Evolutionary conservation across 2,888 invertebrate species (phyloP), one percentile per base, ranked within the genome.

Genomic region (Fragum sueziense): DNA sequence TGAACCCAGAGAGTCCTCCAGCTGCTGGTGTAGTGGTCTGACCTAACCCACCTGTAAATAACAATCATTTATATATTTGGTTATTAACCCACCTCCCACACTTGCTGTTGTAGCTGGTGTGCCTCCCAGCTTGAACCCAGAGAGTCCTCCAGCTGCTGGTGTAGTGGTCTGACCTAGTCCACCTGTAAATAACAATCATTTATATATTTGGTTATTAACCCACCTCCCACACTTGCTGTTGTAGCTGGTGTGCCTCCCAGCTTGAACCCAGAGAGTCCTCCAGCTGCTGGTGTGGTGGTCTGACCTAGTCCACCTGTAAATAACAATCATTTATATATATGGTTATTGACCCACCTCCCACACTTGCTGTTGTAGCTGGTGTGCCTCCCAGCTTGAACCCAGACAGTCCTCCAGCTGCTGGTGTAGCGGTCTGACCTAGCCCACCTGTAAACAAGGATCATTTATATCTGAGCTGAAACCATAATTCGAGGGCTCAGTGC

Each of bases 1-100:
- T 41, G 11, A 67, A 67, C 2, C 67, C 67, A 27, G 41, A 25
- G 41, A 41, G 27, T 14, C n/a, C 37, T 31, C 82, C 51, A 11
- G 73, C 62, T 17, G 81, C 25, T 34, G 85, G 69, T 4, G 76
- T 76, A 27, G 80, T 22, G 9, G 81, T 37, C 27, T 68, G 78
- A 22, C 76, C 17, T 11, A 17, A 17, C 25, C 61, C 61, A 14
- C 61, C 61, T 61, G 20, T 29, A n/a, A 52, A 61, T n/a, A n/a
- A n/a, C n/a, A n/a, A n/a, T n/a, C n/a, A n/a, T n/a, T n/a, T n/a
- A n/a, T n/a, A n/a, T n/a, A n/a, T n/a, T n/a, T n/a, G n/a, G n/a
- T n/a, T n/a, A n/a, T n/a, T n/a, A n/a, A n/a, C n/a, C n/a, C n/a
- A 54, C 54, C 29, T 11, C 61, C 61, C 2, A n/a, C 31, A 61